phyloP scores from a whole-genome alignment of 2,113 vertebrate species.

The Neodon shergylaensis region DNA sequence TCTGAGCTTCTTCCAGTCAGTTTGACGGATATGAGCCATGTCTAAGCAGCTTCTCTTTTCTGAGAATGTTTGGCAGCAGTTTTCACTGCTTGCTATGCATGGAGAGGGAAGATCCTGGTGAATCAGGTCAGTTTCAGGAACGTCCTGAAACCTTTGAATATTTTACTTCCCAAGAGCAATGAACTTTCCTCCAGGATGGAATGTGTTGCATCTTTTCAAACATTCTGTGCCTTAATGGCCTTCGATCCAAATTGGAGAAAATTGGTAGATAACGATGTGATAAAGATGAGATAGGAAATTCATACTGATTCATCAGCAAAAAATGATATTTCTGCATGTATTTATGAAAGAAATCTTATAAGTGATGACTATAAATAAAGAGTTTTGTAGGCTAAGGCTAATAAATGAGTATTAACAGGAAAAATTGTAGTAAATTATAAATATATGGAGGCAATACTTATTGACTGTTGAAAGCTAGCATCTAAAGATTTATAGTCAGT shows the following conservation, averaged over 20 bases:
- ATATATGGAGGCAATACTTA: not conserved
- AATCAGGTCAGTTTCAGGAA: not conserved
- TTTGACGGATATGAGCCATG: not conserved
- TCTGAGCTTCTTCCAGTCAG: not conserved
- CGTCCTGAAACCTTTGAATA: not conserved
- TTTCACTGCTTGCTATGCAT: not conserved
- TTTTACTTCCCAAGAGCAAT: not conserved
- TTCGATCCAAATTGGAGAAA: not conserved
- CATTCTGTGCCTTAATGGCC: not conserved
- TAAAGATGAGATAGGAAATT: not conserved
- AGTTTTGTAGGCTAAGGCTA: not conserved
- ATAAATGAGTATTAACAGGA: not conserved
- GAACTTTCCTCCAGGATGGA: not conserved
- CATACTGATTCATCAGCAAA: not conserved
- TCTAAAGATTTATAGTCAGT: not conserved
- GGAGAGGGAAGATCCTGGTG: not conserved
- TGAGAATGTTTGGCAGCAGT: not conserved
- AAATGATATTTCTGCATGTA: not conserved
- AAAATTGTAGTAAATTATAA: not conserved
- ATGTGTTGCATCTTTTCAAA: not conserved
- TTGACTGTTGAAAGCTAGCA: not conserved
- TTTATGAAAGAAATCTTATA: not conserved
- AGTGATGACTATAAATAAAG: not conserved
- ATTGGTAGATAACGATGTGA: not conserved
- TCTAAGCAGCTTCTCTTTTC: not conserved